Base-by-base conservation (phyloP, 2,888 invertebrate species). In the Troides aeacus region DNA sequence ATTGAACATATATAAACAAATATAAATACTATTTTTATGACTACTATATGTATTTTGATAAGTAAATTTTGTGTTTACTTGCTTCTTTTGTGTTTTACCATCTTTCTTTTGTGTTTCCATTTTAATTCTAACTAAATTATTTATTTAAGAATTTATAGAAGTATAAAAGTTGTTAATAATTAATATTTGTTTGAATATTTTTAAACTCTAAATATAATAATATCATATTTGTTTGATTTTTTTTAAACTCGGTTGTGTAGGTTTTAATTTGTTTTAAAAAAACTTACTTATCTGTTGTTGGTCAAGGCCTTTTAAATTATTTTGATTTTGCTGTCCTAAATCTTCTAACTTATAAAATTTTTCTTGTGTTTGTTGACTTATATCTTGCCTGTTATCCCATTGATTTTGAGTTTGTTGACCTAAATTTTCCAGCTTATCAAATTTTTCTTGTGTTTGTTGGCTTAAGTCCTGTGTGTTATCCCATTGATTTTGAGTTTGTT, bases 301-400 rank as follows among this genome's bases (percentile, higher is more conserved):
- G 46, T 73, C 72, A 58, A 75, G 71, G 70, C 75, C 70, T 66
- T 72, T 71, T 68, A 66, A 76, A 60, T 70, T 71, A 64, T 68
- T 73, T 74, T 76, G 76, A n/a, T 70, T 74, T 70, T 78, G 71
- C 61, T 81, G 76, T 39, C 39, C 39, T 39, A 39, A 39, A 39
- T 39, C 39, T 39, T 39, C 39, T 39, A 39, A 10, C 10, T 39
- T 39, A 10, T 39, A 7, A 39, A 39, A 39, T 39, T 39, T 39
- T 39, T 39, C 39, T 39, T 39, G 39, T 39, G 78, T 74, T 74
- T 85, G 81, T 71, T 87, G 87, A 62, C 53, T 53, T 17, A 53
- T 5, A 6, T 53, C 53, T n/a, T 53, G 53, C 5, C 18, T 53
- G 17, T n/a, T 53, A 17, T 53, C 53, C 53, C 53, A 53, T 5